Conservation (phyloP, 2,113 vertebrate genomes). For the Microcebus ravelobensis region DNA sequence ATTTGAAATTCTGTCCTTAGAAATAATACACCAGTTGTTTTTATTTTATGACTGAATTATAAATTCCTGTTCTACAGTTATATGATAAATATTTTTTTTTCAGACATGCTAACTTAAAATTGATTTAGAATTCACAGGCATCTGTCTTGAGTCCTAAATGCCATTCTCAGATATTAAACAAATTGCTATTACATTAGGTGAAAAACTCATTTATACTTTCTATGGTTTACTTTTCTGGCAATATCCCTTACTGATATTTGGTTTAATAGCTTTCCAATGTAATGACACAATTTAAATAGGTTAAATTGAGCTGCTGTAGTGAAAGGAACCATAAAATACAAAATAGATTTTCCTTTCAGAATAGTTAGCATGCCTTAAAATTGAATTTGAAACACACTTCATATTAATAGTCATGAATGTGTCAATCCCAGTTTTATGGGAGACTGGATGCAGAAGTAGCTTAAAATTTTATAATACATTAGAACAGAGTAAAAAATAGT, state of each 20-base stretch:
- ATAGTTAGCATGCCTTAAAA: neutral
- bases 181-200: neutral
- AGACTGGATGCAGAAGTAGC: neutral
- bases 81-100: neutral
- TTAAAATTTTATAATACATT: neutral
- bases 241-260: neutral
- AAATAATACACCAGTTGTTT: neutral
- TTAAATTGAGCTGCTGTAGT: neutral
- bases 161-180: conserved; percentile 2
- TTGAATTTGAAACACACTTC: neutral
- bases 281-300: neutral
- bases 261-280: neutral
- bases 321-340: neutral
- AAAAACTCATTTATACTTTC: neutral
- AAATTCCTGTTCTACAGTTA: neutral
- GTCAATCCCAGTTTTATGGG: neutral
- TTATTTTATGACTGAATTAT: neutral
- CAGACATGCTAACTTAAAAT: neutral
- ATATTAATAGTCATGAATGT: neutral
- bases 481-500: neutral
- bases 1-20: conserved; percentile 44
- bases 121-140: conserved; percentile 36
- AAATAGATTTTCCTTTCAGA: neutral
- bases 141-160: neutral
- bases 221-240: neutral